Evolutionary conservation across 2,888 invertebrate species (phyloP), one percentile per base, ranked within the genome.

Genomic region (Mylabris sibirica): DNA sequence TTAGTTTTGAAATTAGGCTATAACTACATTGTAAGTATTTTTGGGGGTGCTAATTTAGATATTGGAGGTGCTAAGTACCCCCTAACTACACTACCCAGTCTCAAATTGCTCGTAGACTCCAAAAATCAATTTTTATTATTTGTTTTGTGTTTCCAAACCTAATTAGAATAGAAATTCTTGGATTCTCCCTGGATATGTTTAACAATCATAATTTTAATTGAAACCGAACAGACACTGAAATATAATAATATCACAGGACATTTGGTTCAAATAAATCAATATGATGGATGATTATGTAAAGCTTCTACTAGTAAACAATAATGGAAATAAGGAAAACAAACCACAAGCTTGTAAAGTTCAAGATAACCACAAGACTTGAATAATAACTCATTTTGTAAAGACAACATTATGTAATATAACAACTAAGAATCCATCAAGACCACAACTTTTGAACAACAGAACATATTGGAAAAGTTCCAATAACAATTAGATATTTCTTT

Each of bases 291-390:
- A 11, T 17, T 49, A n/a, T n/a, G 49, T 4, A 49, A 22, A 20
- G 20, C 30, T 8, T 6, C 30, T 8, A 1, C 49, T 12, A 49
- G n/a, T 20, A 20, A 49, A 49, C 49, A 49, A 49, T 49, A 49
- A 1, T 49, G 49, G 49, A 49, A 49, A 49, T 20, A 20, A 49
- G 49, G 49, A 49, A 20, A 49, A 49, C 49, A 49, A 49, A 49
- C 49, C 22, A 11, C 20, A 49, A 20, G 49, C 20, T 49, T 49
- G 49, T 49, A 49, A 49, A 49, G 49, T 49, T 49, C 3, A 49
- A 49, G 20, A 49, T 20, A 49, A 49, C 49, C 49, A 49, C 49
- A 20, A 22, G 20, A 11, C 20, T 49, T 49, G 49, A 49, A 49
- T 49, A 49, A 49, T 49, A 49, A 49, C 20, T 20, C 9, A 20